Conservation (phyloP, 2,888 invertebrate genomes). For the Drosophila rubida region DNA sequence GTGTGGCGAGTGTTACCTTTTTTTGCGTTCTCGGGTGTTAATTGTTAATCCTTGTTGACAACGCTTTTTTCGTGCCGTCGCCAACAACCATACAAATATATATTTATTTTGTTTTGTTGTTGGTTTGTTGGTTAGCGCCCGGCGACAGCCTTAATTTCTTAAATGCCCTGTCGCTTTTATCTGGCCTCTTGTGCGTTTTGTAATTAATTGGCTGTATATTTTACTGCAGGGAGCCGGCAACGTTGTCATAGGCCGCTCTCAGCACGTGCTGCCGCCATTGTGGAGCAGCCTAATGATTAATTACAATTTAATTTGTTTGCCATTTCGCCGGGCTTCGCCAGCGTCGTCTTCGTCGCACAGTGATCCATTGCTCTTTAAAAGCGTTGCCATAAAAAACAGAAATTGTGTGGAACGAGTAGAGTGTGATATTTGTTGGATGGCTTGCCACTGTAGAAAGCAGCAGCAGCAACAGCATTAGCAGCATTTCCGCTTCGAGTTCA, state of each 20-base stretch:
- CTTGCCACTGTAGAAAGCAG: conserved; percentile 15
- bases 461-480: not conserved
- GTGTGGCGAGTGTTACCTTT: conserved; percentile 9
- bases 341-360: conserved; percentile 22
- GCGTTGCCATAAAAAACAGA: not conserved
- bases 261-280: conserved; percentile 58
- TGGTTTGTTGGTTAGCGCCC: conserved; percentile 32
- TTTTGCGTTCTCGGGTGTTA: conserved; percentile 37
- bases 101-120: conserved; percentile 10
- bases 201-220: conserved; percentile 71
- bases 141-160: conserved; percentile 54
- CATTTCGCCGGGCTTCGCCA: conserved; percentile 47
- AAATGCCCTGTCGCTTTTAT: conserved; percentile 60
- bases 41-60: conserved; percentile 59
- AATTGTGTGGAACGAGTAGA: conserved; percentile 3
- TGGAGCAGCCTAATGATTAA: conserved; percentile 69
- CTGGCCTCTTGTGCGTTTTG: conserved; percentile 68
- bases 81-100: not conserved
- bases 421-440: conserved; percentile 6
- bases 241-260: conserved; percentile 60
- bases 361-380: conserved; percentile 18
- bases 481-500: conserved; percentile 18
- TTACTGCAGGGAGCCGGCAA: conserved; percentile 39
- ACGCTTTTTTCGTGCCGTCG: conserved; percentile 15
- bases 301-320: conserved; percentile 79